Percentiles rank a stretch among this genome's conserved stretches.
phyloP scores from a whole-genome alignment of 2,113 vertebrate species.

The Hassar affinis region DNA sequence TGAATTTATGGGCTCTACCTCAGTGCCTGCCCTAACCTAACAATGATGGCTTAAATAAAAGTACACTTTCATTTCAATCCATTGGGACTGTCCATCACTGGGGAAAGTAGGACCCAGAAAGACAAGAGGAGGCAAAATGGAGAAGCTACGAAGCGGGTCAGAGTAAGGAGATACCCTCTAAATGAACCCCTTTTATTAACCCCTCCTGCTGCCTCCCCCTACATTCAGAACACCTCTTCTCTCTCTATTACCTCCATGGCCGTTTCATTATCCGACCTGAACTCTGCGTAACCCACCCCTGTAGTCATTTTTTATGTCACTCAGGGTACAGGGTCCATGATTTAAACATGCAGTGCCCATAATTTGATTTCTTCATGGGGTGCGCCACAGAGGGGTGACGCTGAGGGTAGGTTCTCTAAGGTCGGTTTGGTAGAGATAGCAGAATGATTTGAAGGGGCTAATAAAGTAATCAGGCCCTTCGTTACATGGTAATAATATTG shows the following conservation, averaged over 20 bases:
- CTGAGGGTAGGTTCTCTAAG: slow-evolving; percentile 57
- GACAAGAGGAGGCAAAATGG: slow-evolving; percentile 31
- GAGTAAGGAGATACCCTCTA: slow-evolving; percentile 77
- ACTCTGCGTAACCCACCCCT: slow-evolving; percentile 78
- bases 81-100: slow-evolving; percentile 36
- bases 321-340: slow-evolving; percentile 73
- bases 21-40: slow-evolving; percentile 22
- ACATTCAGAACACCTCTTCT: slow-evolving; percentile 76
- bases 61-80: slow-evolving; percentile 11
- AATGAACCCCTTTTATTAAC: slow-evolving; percentile 77
- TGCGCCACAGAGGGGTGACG: slow-evolving; percentile 48
- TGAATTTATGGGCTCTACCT: slow-evolving; percentile 22
- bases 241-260: slow-evolving; percentile 80
- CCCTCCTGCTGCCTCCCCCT: slow-evolving; percentile 59
- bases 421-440: slow-evolving; percentile 69
- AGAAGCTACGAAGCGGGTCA: slow-evolving; percentile 58
- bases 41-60: slow-evolving; percentile 45
- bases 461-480: slow-evolving; percentile 78
- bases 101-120: slow-evolving; percentile 7
- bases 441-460: slow-evolving; percentile 76
- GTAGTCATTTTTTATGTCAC: slow-evolving; percentile 83
- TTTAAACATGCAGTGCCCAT: slow-evolving; percentile 79
- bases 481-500: slow-evolving; percentile 78
- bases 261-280: slow-evolving; percentile 83
- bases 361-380: slow-evolving; percentile 82